Base-by-base conservation (phyloP, 2,113 vertebrate genomes). In the Thamnophis sirtalis region DNA sequence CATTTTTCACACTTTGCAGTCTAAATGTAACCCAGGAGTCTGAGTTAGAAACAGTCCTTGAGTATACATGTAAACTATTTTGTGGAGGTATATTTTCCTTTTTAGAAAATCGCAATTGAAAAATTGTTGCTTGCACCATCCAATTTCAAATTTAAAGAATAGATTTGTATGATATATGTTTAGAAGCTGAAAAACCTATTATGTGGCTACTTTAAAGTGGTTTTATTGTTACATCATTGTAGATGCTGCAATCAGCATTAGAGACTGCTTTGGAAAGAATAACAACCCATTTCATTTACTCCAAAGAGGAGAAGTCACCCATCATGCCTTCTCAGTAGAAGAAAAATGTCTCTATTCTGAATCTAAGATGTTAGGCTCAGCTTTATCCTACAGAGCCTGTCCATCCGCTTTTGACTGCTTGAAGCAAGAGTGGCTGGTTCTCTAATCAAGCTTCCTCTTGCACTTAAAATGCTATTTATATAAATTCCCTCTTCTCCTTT, bases 61-160 rank as follows among this genome's bases (percentile, higher is more conserved):
- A 50, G 5, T 84, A 84, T 49, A 48, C 11, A 2, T 88, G 49
- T 84, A 11, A 87, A 53, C 49, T 88, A 9, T 38, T 80, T 43
- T 80, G 73, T 80, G 73, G 73, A 21, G 17, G 6, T 80, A 38
- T 19, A 19, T 80, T 51, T 54, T 94, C 93, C 2, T 80, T 24
- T 10, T 73, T 73, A 87, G 90, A 94, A 92, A 0, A 17, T 0
- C 93, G 56, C 90, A 91, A n/a, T 73, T 91, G 87, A 58, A 88
- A 95, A 96, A 95, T 49, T 84, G 89, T 96, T 93, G 85, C 93
- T 92, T 92, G 55, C 93, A 93, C 95, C 95, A 95, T 94, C 93
- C 96, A 95, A 94, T 95, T 97, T 89, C 84, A 22, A 92, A 94
- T 97, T 97, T 95, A 95, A 95, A 94, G 95, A 97, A 96, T 93